Conservation (phyloP, 2,113 vertebrate species). For the Lanius ludovicianus region DNA sequence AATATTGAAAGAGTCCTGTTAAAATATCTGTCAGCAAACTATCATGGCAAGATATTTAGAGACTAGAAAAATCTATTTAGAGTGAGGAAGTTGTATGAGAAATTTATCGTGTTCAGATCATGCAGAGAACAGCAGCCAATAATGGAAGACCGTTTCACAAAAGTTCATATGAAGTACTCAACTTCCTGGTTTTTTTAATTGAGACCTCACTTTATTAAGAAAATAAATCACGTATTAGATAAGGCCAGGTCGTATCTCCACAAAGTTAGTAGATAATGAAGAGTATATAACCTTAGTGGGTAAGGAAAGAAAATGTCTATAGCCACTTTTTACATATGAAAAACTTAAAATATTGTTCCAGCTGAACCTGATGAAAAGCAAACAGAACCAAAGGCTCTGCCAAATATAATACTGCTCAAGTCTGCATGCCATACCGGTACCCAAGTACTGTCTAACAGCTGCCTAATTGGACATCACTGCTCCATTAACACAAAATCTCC, state of each 20-base stretch:
- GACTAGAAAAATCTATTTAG: neutral
- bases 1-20: rapidly evolving
- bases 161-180: neutral
- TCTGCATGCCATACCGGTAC: neutral
- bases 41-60: neutral
- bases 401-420: neutral
- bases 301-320: neutral
- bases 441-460: neutral
- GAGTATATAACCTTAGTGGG: neutral
- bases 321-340: neutral
- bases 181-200: neutral
- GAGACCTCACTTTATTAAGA: neutral
- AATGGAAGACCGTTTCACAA: neutral
- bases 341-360: neutral
- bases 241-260: neutral
- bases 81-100: neutral
- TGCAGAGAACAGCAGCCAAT: neutral
- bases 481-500: neutral
- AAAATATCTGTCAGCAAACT: neutral
- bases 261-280: neutral
- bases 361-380: neutral
- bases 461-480: neutral
- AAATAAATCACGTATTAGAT: neutral
- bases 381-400: neutral
- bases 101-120: neutral